Conservation (phyloP, 1,140 invertebrate genomes). For the Drepana arcuata region DNA sequence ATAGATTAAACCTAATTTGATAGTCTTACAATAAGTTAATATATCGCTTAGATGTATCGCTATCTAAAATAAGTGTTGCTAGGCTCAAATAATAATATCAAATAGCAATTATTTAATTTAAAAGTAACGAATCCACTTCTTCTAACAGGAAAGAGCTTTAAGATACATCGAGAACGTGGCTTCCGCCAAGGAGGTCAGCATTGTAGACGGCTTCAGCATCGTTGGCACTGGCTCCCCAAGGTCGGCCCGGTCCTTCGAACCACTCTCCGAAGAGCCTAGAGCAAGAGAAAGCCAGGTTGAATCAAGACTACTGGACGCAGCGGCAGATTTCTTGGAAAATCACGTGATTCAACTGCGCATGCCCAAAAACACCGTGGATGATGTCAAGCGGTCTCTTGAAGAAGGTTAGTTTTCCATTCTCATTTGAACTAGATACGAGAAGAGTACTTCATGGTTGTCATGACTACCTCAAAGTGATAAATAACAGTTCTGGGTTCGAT, state of each 20-base stretch:
- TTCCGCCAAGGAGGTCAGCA: conserved; percentile 57
- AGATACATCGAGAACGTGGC: conserved; percentile 77
- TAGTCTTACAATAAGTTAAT: not conserved
- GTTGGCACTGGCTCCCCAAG: conserved; percentile 75
- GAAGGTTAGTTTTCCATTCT: too few species aligned
- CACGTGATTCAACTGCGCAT: conserved; percentile 85
- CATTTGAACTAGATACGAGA: too few species aligned
- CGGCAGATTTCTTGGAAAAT: conserved; percentile 82
- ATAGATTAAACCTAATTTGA: not conserved
- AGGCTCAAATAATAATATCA: too few species aligned
- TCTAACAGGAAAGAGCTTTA: conserved; percentile 76
- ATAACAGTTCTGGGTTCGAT: too few species aligned
- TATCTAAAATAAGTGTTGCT: too few species aligned
- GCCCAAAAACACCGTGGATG: conserved; percentile 78
- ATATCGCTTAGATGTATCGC: too few species aligned
- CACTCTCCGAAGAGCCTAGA: conserved; percentile 77
- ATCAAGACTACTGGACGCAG: conserved; percentile 79
- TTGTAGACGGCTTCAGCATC: conserved; percentile 81
- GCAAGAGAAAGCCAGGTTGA: conserved; percentile 83
- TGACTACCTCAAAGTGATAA: too few species aligned
- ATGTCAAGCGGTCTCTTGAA: conserved; percentile 78
- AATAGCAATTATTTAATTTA: too few species aligned
- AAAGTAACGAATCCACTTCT: conserved; percentile 2
- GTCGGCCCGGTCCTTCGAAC: conserved; percentile 66
- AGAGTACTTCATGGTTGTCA: too few species aligned